These are phyloP conservation scores for Sebastes alutus DNA, from an alignment of 2,797 vertebrate species.

Conservation along the genomic window DNA sequence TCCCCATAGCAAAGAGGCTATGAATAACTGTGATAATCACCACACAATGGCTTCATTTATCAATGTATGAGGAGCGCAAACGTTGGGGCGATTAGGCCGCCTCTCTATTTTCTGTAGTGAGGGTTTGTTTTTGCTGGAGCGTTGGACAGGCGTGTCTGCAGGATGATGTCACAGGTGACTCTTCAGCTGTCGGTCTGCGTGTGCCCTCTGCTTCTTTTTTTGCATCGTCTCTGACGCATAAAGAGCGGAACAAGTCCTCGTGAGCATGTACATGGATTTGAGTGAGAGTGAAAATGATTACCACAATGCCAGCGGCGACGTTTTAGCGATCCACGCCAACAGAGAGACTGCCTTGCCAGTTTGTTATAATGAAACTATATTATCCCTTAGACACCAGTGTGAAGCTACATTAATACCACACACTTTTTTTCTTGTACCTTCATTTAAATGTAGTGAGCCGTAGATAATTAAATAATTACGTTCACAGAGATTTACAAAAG, in stretches of 20 bases:
- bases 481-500: neutral
- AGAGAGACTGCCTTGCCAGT: constrained; percentile 7
- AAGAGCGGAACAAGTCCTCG: neutral
- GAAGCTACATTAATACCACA: neutral
- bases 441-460: neutral
- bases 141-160: constrained; percentile 34
- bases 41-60: constrained; percentile 84
- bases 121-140: constrained; percentile 53
- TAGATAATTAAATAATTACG: neutral
- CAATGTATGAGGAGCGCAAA: constrained; percentile 66
- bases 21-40: constrained; percentile 86
- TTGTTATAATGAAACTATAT: neutral
- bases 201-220: constrained; percentile 13
- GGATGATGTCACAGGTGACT: constrained; percentile 58
- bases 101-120: constrained; percentile 46
- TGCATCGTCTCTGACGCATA: neutral
- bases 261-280: constrained; percentile 1
- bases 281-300: constrained; percentile 2
- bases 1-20: constrained; percentile 76
- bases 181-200: constrained; percentile 37
- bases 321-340: neutral
- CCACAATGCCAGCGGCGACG: neutral
- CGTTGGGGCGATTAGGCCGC: constrained; percentile 60
- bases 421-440: neutral
- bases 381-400: neutral